Conservation (phyloP, 1,140 invertebrate genomes). For the Phocides pigmalion region DNA sequence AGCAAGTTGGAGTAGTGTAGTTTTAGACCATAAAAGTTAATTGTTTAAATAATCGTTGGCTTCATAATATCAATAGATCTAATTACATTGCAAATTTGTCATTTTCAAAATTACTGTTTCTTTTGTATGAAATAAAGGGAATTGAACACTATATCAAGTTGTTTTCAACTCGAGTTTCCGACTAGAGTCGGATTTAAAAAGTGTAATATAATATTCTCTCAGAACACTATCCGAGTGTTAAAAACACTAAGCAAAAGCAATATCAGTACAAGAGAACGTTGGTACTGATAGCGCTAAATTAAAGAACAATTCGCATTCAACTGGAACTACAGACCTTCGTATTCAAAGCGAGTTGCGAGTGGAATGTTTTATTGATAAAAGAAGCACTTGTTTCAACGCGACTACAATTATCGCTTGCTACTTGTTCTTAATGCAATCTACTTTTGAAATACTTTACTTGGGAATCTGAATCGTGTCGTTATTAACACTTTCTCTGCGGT, state of each 20-base stretch:
- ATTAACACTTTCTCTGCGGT: too few relatives aligned
- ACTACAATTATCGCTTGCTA: conserved; percentile 10
- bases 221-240: neutral
- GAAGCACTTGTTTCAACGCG: conserved; percentile 16
- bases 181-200: too few relatives aligned
- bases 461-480: too few relatives aligned
- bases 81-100: too few relatives aligned
- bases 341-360: conserved; percentile 4
- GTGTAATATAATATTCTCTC: neutral
- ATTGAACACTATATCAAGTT: too few relatives aligned
- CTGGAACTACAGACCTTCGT: conserved; percentile 11
- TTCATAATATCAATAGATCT: too few relatives aligned
- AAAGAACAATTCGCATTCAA: conserved; percentile 18
- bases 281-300: conserved; percentile 22
- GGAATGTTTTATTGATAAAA: conserved; percentile 29
- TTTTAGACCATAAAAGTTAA: too few relatives aligned
- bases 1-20: too few relatives aligned
- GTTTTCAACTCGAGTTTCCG: too few relatives aligned
- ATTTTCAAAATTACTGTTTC: too few relatives aligned
- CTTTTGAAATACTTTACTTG: neutral
- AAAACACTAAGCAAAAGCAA: neutral
- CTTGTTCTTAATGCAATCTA: conserved; percentile 14
- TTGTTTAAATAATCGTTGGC: too few relatives aligned
- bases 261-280: neutral
- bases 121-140: too few relatives aligned